Evolutionary conservation across 2,888 invertebrate species (phyloP).

Genomic region (Zaprionus bogoriensis): DNA sequence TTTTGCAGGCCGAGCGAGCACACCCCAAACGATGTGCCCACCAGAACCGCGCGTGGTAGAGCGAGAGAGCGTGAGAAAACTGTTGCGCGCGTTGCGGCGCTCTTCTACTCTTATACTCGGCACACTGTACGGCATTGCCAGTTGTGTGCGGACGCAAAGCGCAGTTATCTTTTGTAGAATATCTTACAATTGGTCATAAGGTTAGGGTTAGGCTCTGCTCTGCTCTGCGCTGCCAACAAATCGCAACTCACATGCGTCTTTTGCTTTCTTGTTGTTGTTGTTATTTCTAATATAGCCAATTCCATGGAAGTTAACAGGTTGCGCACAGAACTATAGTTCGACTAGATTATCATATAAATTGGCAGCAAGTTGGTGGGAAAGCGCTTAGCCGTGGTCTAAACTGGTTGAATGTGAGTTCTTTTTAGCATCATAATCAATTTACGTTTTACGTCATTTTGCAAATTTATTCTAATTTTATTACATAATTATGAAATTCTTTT

Average conservation of each 20-base stretch:
- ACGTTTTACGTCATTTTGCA: too few species aligned
- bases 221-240: conserved; percentile 17
- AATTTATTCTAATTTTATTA: too few species aligned
- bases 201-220: neutral
- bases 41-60: neutral
- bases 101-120: conserved; percentile 43
- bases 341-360: too few species aligned
- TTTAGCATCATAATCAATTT: too few species aligned
- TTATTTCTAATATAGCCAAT: conserved; percentile 5
- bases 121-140: conserved; percentile 46
- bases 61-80: conserved; percentile 39
- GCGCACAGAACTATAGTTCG: conserved; percentile 17
- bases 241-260: too few species aligned
- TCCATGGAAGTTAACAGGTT: conserved; percentile 59
- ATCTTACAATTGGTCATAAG: conserved; percentile 25
- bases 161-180: conserved; percentile 71
- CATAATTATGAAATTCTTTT: too few species aligned
- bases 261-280: conserved; percentile 1
- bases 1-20: conserved; percentile 36
- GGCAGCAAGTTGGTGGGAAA: too few species aligned
- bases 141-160: conserved; percentile 51
- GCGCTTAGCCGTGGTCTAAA: too few species aligned
- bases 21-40: conserved; percentile 58
- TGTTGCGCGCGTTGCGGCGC: conserved; percentile 42
- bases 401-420: too few species aligned